These are phyloP conservation scores for Trachymyrmex septentrionalis DNA, from an alignment of 1,140 invertebrate species.

Conservation along the genomic window DNA sequence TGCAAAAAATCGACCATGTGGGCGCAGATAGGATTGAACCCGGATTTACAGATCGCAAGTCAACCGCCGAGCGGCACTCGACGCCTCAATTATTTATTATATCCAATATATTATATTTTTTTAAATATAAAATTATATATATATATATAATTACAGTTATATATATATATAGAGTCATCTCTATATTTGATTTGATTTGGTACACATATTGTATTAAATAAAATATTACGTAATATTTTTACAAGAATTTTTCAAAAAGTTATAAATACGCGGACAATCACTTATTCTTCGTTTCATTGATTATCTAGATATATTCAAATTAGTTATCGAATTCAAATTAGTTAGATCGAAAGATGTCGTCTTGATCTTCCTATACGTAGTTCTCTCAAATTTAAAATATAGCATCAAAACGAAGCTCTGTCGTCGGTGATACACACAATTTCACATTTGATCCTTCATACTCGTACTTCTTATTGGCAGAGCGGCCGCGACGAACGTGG, in stretches of 20 bases:
- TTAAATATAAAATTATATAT: not conserved
- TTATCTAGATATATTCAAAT: slow-evolving; percentile 1
- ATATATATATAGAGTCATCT: too few species aligned
- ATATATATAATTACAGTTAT: too few species aligned
- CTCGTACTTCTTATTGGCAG: slow-evolving; percentile 11
- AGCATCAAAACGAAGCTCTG: not conserved
- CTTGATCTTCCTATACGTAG: slow-evolving; percentile 15
- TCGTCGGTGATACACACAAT: not conserved
- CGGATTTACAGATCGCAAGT: too few species aligned
- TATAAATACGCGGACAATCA: not conserved
- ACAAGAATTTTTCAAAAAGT: not conserved
- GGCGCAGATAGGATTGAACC: too few species aligned
- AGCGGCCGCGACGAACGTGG: not conserved
- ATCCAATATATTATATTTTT: not conserved
- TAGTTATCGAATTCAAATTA: slow-evolving; percentile 25
- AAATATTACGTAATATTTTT: not conserved
- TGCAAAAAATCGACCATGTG: too few species aligned
- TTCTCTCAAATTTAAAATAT: slow-evolving; percentile 17
- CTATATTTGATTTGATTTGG: too few species aligned
- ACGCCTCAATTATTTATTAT: not conserved
- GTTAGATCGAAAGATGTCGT: not conserved
- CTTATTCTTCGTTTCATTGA: not conserved
- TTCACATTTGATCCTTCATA: slow-evolving; percentile 38
- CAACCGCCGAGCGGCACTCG: too few species aligned
- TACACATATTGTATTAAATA: too few species aligned